phyloP scores from a whole-genome alignment of 2,888 invertebrate genomes.

The Subacronicta megacephala region DNA sequence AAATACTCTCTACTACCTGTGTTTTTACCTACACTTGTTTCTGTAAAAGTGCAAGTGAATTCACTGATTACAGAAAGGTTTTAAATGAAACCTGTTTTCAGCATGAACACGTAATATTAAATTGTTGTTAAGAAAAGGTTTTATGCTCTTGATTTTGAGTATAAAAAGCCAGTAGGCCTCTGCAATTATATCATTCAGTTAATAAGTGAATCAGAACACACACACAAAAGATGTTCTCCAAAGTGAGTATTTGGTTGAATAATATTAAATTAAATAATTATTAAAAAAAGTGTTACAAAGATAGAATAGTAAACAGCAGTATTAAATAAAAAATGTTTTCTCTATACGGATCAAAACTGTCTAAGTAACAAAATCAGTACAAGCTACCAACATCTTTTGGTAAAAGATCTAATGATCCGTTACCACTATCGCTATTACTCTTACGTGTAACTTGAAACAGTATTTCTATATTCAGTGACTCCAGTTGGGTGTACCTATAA shows the following conservation, averaged over 20 bases:
- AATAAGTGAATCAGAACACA: constrained; percentile 57
- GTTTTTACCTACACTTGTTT: background rate
- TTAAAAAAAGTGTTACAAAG: background rate
- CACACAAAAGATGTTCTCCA: constrained; percentile 66
- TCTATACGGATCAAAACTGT: too few relatives aligned
- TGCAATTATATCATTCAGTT: constrained; percentile 66
- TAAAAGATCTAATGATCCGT: background rate
- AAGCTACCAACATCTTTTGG: too few relatives aligned
- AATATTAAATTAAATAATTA: background rate
- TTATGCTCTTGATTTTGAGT: constrained; percentile 56
- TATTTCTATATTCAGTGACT: too few relatives aligned
- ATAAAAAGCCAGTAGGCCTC: constrained; percentile 67
- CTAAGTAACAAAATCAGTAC: too few relatives aligned
- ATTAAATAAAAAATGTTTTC: too few relatives aligned
- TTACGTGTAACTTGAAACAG: too few relatives aligned
- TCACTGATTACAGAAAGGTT: constrained; percentile 28
- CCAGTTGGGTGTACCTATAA: too few relatives aligned
- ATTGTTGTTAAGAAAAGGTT: constrained; percentile 49
- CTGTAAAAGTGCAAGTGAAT: constrained; percentile 13
- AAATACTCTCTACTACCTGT: background rate
- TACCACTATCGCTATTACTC: too few relatives aligned
- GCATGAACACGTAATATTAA: constrained; percentile 50
- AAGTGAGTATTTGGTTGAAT: constrained; percentile 62
- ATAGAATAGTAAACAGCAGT: background rate
- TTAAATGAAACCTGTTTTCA: constrained; percentile 47